Evolutionary conservation across 2,888 invertebrate species (phyloP).

Genomic region (Rhopalosiphum nymphaeae): DNA sequence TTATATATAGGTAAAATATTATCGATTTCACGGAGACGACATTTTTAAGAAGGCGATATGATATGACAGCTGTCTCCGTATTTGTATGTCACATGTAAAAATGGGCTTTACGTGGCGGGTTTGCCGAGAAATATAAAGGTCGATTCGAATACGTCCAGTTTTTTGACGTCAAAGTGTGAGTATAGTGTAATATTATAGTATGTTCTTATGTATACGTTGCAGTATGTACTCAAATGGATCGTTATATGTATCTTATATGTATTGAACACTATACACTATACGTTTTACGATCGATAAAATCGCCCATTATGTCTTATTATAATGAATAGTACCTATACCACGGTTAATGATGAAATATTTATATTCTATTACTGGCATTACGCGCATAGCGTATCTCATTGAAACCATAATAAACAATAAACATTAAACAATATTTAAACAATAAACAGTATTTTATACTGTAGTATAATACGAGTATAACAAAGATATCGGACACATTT

Average conservation of each 20-base stretch:
- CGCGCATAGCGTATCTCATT: neutral
- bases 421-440: neutral
- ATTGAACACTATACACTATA: neutral
- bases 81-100: neutral
- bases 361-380: neutral
- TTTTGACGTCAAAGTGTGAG: neutral
- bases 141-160: neutral
- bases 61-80: neutral
- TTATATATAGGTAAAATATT: neutral
- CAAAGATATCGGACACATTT: neutral
- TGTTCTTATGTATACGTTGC: neutral
- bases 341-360: neutral
- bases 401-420: neutral
- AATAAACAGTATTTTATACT: neutral
- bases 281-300: neutral
- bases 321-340: neutral
- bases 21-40: neutral
- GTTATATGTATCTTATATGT: neutral
- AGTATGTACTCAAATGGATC: neutral
- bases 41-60: neutral
- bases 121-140: neutral
- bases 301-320: neutral
- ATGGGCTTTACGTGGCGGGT: neutral
- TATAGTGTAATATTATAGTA: neutral
- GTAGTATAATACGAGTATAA: neutral